Percentiles rank a stretch among this genome's conserved stretches.
Conservation (phyloP, 2,797 vertebrate genomes). For the Onychomys arenicola region DNA sequence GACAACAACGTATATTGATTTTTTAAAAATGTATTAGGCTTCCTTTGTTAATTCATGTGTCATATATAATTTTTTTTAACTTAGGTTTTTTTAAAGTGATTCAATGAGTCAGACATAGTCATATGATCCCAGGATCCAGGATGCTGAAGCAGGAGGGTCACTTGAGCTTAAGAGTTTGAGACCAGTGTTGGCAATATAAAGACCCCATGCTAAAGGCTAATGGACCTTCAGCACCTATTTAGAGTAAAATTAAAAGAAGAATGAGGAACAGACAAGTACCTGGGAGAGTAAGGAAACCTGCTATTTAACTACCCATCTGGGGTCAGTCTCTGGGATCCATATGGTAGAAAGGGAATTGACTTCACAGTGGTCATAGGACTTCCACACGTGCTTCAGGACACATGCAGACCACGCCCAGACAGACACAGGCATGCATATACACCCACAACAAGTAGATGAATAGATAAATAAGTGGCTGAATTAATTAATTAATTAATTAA, state of each 20-base stretch:
- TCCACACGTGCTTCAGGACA: background rate
- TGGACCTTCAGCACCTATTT: background rate
- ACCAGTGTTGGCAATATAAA: background rate
- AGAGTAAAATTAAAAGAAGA: background rate
- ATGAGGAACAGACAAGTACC: background rate
- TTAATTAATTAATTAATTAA: too few relatives aligned
- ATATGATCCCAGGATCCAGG: background rate
- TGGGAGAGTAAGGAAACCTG: background rate
- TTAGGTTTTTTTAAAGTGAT: constrained; percentile 26
- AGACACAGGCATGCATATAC: background rate
- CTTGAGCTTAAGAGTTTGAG: background rate
- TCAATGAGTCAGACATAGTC: background rate
- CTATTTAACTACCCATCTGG: background rate
- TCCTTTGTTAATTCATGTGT: background rate
- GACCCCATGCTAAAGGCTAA: background rate
- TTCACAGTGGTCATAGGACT: background rate
- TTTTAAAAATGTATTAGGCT: background rate
- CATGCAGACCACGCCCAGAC: background rate
- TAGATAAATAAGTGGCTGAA: too few relatives aligned
- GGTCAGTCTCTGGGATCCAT: background rate
- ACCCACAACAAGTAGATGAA: background rate
- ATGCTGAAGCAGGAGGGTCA: background rate
- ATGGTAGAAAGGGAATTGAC: background rate
- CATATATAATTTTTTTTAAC: constrained; percentile 1
- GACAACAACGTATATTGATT: background rate